A percentile compares a stretch with the other conserved stretches of the same genome.
Evolutionary conservation across 2,797 vertebrate genomes (phyloP).

Genomic region (Euthynnus affinis): DNA sequence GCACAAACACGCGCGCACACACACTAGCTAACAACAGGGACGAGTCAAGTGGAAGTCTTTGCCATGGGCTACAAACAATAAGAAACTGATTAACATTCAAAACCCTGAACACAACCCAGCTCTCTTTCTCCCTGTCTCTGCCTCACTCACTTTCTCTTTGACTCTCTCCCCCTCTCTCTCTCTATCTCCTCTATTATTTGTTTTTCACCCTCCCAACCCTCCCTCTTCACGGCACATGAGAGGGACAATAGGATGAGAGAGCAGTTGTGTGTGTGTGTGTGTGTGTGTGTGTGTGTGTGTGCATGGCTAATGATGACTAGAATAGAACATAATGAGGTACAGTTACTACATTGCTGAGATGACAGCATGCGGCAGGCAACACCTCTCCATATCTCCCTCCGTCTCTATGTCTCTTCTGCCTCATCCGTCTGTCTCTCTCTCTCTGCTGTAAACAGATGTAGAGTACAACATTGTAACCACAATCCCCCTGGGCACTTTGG

Average conservation of each 20-base stretch:
- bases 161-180: background rate
- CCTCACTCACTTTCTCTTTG: no score
- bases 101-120: constrained; percentile 53
- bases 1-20: background rate
- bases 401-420: constrained; percentile 36
- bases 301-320: constrained; percentile 39
- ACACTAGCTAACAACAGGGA: constrained; percentile 32
- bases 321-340: constrained; percentile 73
- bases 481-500: constrained; percentile 69
- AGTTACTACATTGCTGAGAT: constrained; percentile 64
- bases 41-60: constrained; percentile 65
- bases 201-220: constrained; percentile 8
- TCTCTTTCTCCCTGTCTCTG: constrained; percentile 16
- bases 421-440: constrained; percentile 50
- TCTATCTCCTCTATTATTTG: constrained; percentile 35
- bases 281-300: constrained; percentile 29
- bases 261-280: constrained; percentile 31
- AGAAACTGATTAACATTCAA: constrained; percentile 78
- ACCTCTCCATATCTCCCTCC: constrained; percentile 42
- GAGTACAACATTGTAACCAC: constrained; percentile 78
- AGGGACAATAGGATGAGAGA: constrained; percentile 45
- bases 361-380: constrained; percentile 60
- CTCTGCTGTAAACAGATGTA: constrained; percentile 79
- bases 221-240: constrained; percentile 24
- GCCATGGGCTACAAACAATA: constrained; percentile 75